phyloP scores from a whole-genome alignment of 2,888 invertebrate genomes.

The Tenthredo amoena region DNA sequence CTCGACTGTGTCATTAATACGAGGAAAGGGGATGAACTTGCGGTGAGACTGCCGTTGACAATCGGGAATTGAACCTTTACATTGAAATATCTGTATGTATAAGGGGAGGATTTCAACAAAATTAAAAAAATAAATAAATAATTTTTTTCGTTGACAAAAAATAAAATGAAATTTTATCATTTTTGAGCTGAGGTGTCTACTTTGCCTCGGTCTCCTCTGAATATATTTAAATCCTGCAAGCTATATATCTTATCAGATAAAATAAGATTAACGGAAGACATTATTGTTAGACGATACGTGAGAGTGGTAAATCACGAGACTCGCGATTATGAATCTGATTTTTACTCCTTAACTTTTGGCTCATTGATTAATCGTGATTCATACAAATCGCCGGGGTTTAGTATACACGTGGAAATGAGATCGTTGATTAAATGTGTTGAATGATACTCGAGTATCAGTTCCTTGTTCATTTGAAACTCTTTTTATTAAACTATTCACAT shows the following conservation, averaged over 20 bases:
- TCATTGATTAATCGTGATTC: background rate
- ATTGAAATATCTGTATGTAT: background rate
- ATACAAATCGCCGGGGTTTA: background rate
- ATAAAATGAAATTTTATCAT: no score
- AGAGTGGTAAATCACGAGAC: constrained; percentile 15
- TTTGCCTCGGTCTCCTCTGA: no score
- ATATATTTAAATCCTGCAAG: background rate
- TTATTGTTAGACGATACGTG: background rate
- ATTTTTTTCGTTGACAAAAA: no score
- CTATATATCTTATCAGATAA: constrained; percentile 24
- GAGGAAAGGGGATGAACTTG: background rate
- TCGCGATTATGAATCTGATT: constrained; percentile 9
- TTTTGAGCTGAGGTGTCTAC: no score
- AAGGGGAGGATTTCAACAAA: background rate
- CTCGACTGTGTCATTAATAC: constrained; percentile 39
- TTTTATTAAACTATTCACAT: background rate
- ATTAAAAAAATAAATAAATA: background rate
- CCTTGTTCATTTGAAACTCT: background rate
- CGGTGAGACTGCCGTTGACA: constrained; percentile 18
- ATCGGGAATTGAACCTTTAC: background rate
- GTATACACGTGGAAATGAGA: background rate
- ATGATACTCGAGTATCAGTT: background rate
- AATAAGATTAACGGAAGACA: background rate
- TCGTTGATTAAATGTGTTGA: background rate
- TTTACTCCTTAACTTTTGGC: background rate